Conservation (phyloP, 35 echinoderm and acorn worm species). For the Lytechinus pictus region DNA sequence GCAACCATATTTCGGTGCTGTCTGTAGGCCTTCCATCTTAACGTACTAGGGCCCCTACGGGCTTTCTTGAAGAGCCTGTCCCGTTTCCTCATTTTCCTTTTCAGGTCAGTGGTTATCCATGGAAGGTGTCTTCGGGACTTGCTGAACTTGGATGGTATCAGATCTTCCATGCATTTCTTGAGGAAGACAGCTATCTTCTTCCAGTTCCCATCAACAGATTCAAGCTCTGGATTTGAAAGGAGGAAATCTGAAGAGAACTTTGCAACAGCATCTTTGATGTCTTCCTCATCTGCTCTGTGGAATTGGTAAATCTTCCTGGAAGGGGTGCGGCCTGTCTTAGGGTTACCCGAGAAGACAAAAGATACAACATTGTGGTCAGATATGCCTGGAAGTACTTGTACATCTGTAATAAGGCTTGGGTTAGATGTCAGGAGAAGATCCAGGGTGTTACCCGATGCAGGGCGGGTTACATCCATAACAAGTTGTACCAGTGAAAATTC, state of each 20-base stretch:
- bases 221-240: conserved; percentile 27
- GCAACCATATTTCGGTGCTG: background rate
- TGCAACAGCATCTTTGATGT: conserved; percentile 28
- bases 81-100: conserved; percentile 63
- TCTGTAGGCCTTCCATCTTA: conserved; percentile 28
- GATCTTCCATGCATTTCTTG: conserved; percentile 25
- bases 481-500: conserved; percentile 53
- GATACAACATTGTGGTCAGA: conserved; percentile 56
- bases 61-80: conserved; percentile 46
- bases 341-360: conserved; percentile 58
- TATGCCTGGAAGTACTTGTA: conserved; percentile 46
- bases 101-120: conserved; percentile 54
- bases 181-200: conserved; percentile 48
- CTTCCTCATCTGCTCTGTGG: conserved; percentile 40
- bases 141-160: conserved; percentile 62
- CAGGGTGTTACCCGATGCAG: conserved; percentile 53
- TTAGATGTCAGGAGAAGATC: conserved; percentile 56
- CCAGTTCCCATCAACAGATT: conserved; percentile 59
- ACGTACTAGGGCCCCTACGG: conserved; percentile 5
- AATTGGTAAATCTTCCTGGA: conserved; percentile 57
- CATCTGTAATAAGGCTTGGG: conserved; percentile 27
- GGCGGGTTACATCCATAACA: conserved; percentile 51
- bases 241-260: conserved; percentile 56
- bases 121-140: conserved; percentile 38
- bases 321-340: conserved; percentile 35